Percentiles rank a stretch among this genome's conserved stretches.
These are phyloP conservation scores for Oryzaephilus surinamensis DNA, from an alignment of 1,140 invertebrate species.

Conservation along the genomic window DNA sequence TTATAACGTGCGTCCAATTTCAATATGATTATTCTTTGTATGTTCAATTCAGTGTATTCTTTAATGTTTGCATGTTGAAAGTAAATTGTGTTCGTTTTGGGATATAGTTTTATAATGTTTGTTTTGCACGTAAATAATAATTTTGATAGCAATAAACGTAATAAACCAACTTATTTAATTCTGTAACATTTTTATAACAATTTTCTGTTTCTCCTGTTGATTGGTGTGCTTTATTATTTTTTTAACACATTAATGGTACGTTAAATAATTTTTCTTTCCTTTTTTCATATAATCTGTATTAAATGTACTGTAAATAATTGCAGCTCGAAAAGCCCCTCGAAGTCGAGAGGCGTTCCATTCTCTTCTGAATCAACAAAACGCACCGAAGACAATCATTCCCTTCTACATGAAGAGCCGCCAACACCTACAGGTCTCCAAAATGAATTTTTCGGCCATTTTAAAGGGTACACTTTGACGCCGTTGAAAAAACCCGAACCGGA, in stretches of 20 bases:
- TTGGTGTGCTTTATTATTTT: neutral
- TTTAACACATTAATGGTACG: neutral
- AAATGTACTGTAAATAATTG: neutral
- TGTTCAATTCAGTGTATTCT: too few species aligned
- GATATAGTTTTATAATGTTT: too few species aligned
- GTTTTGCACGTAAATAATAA: too few species aligned
- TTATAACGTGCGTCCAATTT: too few species aligned
- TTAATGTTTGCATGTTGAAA: too few species aligned
- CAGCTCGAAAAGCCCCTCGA: conserved; percentile 9
- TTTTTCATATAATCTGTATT: neutral
- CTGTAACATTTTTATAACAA: too few species aligned
- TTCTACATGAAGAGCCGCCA: conserved; percentile 30
- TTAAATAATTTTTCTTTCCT: neutral
- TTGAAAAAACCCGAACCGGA: conserved; percentile 43
- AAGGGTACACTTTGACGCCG: conserved; percentile 68
- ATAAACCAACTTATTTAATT: too few species aligned
- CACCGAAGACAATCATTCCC: conserved; percentile 42
- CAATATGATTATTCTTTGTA: too few species aligned
- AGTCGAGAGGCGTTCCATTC: conserved; percentile 42
- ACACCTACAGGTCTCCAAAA: conserved; percentile 36
- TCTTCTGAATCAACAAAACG: conserved; percentile 42
- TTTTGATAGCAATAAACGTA: too few species aligned
- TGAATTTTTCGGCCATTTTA: conserved; percentile 72
- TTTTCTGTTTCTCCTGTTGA: neutral
- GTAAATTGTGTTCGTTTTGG: too few species aligned